Conservation (phyloP, 2,888 invertebrate species). For the Torymus auratus region DNA sequence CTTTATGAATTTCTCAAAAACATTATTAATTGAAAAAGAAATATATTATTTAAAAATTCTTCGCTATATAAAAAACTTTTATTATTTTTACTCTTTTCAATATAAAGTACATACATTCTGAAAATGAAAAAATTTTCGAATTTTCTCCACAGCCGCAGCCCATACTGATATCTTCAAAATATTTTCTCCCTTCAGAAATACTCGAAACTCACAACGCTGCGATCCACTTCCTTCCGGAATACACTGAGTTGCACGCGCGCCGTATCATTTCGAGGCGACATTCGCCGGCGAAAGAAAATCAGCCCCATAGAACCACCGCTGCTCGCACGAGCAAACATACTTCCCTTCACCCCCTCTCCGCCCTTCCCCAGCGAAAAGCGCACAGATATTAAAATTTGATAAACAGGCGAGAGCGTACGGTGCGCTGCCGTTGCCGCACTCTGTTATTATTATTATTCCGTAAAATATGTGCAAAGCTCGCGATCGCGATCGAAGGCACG, state of each 20-base stretch:
- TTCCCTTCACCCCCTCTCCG: neutral
- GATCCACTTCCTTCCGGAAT: too few species aligned
- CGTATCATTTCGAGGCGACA: neutral
- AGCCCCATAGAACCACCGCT: neutral
- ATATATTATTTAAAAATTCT: too few species aligned
- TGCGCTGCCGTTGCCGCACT: neutral
- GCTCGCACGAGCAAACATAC: neutral
- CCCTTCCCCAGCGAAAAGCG: neutral
- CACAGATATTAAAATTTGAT: slow-evolving; percentile 16
- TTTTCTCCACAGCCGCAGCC: too few species aligned
- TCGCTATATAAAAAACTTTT: too few species aligned
- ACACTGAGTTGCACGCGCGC: neutral
- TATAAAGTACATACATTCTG: too few species aligned
- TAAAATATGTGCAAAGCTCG: slow-evolving; percentile 36
- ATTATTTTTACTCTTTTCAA: too few species aligned
- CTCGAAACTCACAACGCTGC: too few species aligned
- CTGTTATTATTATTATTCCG: slow-evolving; percentile 29
- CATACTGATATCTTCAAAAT: too few species aligned
- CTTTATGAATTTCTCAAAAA: too few species aligned
- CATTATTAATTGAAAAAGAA: too few species aligned
- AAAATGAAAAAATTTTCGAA: too few species aligned
- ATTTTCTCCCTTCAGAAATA: too few species aligned
- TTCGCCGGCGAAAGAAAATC: neutral
- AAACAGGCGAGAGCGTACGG: neutral
- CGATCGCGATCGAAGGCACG: slow-evolving; percentile 43